Evolutionary conservation across 2,888 invertebrate species (phyloP).

Genomic region (Leuctra nigra): DNA sequence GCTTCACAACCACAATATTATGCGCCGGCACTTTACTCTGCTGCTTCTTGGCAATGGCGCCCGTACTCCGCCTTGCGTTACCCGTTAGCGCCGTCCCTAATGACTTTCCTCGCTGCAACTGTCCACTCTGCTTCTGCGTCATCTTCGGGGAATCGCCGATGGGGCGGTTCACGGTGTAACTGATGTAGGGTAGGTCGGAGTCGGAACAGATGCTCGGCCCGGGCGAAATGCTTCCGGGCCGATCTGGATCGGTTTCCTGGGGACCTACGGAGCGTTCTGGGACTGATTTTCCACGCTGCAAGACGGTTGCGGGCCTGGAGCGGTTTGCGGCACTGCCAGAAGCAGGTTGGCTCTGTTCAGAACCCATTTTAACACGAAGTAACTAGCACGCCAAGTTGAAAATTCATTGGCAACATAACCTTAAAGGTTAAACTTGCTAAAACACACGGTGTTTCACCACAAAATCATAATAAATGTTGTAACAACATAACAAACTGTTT

Average conservation of each 20-base stretch:
- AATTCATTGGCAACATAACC: no score
- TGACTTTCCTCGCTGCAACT: conserved; percentile 34
- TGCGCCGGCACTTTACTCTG: conserved; percentile 44
- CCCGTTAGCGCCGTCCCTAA: conserved; percentile 31
- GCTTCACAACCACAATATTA: conserved; percentile 74
- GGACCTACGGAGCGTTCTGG: conserved; percentile 33
- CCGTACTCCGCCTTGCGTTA: conserved; percentile 32
- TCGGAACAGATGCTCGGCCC: conserved; percentile 85
- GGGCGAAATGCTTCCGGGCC: conserved; percentile 71
- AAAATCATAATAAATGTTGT: no score
- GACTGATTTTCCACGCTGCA: conserved; percentile 34
- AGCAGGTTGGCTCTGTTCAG: conserved; percentile 36
- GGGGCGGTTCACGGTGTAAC: conserved; percentile 82
- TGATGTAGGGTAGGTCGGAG: conserved; percentile 84
- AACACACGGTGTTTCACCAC: no score
- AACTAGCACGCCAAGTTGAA: no score
- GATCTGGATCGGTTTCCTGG: conserved; percentile 40
- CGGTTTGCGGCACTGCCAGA: conserved; percentile 2
- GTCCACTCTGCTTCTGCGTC: conserved; percentile 48
- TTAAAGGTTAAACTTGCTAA: no score
- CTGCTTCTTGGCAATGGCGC: conserved; percentile 34
- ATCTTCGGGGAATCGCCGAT: conserved; percentile 86
- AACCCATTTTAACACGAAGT: no score
- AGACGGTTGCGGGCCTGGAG: conserved; percentile 12
- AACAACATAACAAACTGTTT: no score